phyloP scores from a whole-genome alignment of 1,140 invertebrate species.

The Scaptomyza montana region DNA sequence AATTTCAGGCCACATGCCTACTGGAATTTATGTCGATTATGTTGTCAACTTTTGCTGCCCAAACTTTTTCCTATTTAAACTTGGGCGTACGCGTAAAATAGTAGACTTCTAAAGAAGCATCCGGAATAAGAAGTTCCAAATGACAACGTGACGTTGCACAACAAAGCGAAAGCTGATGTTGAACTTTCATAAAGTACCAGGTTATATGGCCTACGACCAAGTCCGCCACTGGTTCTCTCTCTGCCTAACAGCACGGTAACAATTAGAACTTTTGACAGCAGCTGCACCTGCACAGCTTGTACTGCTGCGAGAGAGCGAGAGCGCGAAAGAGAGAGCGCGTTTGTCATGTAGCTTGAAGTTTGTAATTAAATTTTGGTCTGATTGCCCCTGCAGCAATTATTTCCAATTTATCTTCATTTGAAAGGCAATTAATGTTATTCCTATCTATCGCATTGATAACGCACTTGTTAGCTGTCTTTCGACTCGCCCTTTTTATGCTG shows the following conservation, averaged over 20 bases:
- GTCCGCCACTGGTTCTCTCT: constrained; percentile 38
- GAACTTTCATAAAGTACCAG: constrained; percentile 50
- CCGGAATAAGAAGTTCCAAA: constrained; percentile 61
- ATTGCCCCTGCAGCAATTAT: constrained; percentile 68
- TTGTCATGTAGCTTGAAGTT: constrained; percentile 29
- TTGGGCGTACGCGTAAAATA: constrained; percentile 54
- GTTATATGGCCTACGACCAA: constrained; percentile 49
- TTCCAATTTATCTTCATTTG: constrained; percentile 67
- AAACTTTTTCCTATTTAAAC: constrained; percentile 78
- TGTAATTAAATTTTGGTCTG: constrained; percentile 74
- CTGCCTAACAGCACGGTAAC: constrained; percentile 11
- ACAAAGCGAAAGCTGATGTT: constrained; percentile 28
- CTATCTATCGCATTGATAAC: constrained; percentile 59
- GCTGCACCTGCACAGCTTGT: constrained; percentile 47
- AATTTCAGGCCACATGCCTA: constrained; percentile 68
- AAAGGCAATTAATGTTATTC: constrained; percentile 72
- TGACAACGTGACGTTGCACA: constrained; percentile 73
- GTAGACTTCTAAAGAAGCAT: constrained; percentile 56
- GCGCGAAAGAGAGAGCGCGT: constrained; percentile 2
- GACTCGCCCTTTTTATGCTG: not conserved
- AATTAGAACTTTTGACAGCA: constrained; percentile 78
- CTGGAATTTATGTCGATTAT: constrained; percentile 81
- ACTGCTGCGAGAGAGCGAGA: constrained; percentile 3
- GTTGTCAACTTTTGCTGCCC: constrained; percentile 69
- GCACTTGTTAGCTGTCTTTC: constrained; percentile 24